A percentile compares a stretch with the other conserved stretches of the same genome.
Evolutionary conservation across 2,888 invertebrate species (phyloP).

Genomic region (Synergus itoensis): DNA sequence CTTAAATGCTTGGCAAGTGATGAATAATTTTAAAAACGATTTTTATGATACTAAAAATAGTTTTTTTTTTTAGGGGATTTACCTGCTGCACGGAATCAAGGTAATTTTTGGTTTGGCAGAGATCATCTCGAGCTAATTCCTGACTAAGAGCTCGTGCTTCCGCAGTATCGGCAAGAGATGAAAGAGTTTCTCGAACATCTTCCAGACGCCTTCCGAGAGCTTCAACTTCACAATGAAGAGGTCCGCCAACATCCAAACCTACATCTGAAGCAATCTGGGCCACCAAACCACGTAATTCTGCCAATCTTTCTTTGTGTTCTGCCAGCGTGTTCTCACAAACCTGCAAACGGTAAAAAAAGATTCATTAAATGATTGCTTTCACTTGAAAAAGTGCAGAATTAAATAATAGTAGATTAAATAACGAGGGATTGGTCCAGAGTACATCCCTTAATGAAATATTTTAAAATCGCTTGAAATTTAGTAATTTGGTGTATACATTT

Average conservation of each 20-base stretch:
- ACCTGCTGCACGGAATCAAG: constrained; percentile 89
- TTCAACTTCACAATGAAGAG: constrained; percentile 88
- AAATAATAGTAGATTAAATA: no score
- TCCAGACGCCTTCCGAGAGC: constrained; percentile 87
- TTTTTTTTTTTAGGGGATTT: constrained; percentile 60
- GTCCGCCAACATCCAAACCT: constrained; percentile 84
- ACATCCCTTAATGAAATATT: no score
- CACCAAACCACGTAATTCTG: constrained; percentile 86
- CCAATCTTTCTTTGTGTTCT: constrained; percentile 84
- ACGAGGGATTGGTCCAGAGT: no score
- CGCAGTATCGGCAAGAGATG: constrained; percentile 87
- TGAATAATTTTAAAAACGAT: neutral
- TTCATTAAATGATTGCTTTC: constrained; percentile 24
- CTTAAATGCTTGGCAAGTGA: neutral
- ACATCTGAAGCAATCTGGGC: constrained; percentile 89
- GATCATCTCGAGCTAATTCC: constrained; percentile 80
- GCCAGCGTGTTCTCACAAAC: constrained; percentile 88
- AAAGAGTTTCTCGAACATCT: constrained; percentile 87
- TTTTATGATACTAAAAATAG: neutral
- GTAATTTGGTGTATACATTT: no score
- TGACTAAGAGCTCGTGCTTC: constrained; percentile 83
- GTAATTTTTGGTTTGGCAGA: constrained; percentile 81
- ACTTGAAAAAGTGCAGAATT: no score
- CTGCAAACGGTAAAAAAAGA: constrained; percentile 76
- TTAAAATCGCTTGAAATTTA: no score